phyloP scores from a whole-genome alignment of 1,140 invertebrate species.

The Pogonognathellus flavescens region DNA sequence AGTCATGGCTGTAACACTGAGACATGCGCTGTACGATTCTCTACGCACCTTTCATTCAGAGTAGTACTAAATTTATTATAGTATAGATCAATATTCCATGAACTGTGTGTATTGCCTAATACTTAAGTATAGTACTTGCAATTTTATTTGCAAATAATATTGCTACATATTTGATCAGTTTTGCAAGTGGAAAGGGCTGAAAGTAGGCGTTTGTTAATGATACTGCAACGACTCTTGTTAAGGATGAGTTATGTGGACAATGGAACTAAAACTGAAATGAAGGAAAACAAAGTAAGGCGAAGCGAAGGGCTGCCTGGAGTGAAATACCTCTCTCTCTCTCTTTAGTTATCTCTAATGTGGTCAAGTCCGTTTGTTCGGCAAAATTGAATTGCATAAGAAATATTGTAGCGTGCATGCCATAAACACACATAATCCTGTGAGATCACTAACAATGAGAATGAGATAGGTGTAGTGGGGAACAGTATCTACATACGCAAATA shows the following conservation, averaged over 20 bases:
- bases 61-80: no score
- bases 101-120: no score
- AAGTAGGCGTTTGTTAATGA: slow-evolving; percentile 16
- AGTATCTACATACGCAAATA: neutral
- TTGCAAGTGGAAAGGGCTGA: neutral
- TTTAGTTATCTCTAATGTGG: slow-evolving; percentile 6
- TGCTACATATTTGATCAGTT: no score
- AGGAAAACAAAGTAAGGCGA: neutral
- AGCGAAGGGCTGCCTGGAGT: neutral
- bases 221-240: slow-evolving; percentile 7
- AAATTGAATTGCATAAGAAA: slow-evolving; percentile 23
- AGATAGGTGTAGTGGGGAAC: neutral
- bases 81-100: no score
- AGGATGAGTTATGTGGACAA: slow-evolving; percentile 36
- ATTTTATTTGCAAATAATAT: no score
- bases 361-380: neutral
- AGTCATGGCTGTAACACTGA: no score
- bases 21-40: no score
- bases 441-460: no score
- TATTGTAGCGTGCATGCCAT: neutral
- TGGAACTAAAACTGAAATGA: slow-evolving; percentile 24
- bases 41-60: no score
- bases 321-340: neutral
- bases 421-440: no score
- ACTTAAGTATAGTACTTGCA: no score